Evolutionary conservation across 1,140 invertebrate genomes (phyloP), one percentile per base, ranked within the genome.

Genomic region (Aphaenogaster rudis): DNA sequence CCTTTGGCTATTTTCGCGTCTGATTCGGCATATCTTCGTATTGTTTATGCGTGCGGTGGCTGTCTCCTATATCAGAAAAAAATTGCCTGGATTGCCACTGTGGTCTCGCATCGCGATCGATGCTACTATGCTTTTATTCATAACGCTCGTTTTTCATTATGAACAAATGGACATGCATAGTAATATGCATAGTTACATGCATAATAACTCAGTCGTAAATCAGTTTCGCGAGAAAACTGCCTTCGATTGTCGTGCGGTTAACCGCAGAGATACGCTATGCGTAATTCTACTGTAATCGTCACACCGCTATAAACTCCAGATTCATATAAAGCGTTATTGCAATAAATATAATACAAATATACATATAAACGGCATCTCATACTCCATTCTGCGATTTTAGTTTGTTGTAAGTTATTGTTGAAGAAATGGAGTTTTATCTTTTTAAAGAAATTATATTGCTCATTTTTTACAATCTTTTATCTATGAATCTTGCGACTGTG

Each of bases 1-100:
- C 39, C 76, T 78, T 78, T 64, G 28, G n/a, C 15, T 69, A 57
- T 28, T 71, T 54, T 69, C n/a, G 36, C 5, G 36, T 3, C 36
- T 42, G 64, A 81, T 81, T 81, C 36, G 36, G 3, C 17, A 79
- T 42, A 79, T 48, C 36, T 64, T 48, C 39, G 11, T 33, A 61
- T 77, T 78, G 45, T 64, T 77, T 36, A 9, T 7, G 13, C 13
- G 8, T 3, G 21, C 21, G 42, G 11, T 13, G 54, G 9, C 5
- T 54, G 8, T 39, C 13, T 52, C n/a, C 15, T 21, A 39, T 67
- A 11, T 66, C 17, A 42, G 13, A 42, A 57, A 57, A 81, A 69
- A 28, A 42, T 52, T n/a, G 45, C 6, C 4, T 13, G 21, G 3
- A 81, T 28, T 69, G 17, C 17, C 8, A 63, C 8, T 48, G 42